phyloP scores from a whole-genome alignment of 1,140 invertebrate genomes.

The Epicauta chinensis region DNA sequence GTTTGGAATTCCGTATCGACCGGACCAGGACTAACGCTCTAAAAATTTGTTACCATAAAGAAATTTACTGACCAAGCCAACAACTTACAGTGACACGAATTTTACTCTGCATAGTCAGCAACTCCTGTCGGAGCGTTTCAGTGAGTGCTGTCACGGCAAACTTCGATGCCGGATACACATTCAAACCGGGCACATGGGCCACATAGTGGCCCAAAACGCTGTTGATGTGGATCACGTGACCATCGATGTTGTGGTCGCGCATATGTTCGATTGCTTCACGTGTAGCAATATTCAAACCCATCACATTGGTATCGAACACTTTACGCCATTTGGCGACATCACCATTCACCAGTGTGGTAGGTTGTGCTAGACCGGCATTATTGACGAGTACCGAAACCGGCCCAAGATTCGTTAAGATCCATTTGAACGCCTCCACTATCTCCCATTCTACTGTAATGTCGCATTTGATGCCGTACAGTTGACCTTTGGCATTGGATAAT shows the following conservation, averaged over 20 bases:
- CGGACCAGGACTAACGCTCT: slow-evolving; percentile 25
- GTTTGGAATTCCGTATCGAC: slow-evolving; percentile 17
- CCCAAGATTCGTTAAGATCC: slow-evolving; percentile 51
- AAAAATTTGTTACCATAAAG: background rate
- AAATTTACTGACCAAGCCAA: background rate
- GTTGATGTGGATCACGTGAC: slow-evolving; percentile 43
- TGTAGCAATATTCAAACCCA: slow-evolving; percentile 50
- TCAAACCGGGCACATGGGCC: slow-evolving; percentile 28
- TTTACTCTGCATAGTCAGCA: slow-evolving; percentile 41
- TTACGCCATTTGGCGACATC: slow-evolving; percentile 17
- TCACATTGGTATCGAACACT: slow-evolving; percentile 51
- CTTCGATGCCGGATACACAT: slow-evolving; percentile 56
- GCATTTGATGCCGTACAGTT: slow-evolving; percentile 25
- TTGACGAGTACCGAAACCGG: slow-evolving; percentile 60
- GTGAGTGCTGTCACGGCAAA: slow-evolving; percentile 52
- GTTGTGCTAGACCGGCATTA: slow-evolving; percentile 50
- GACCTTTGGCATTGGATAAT: slow-evolving; percentile 7
- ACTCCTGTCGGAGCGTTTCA: slow-evolving; percentile 51
- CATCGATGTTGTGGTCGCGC: slow-evolving; percentile 39
- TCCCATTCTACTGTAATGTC: slow-evolving; percentile 49
- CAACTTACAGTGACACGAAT: slow-evolving; percentile 44
- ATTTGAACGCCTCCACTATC: slow-evolving; percentile 53
- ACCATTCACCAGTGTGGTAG: slow-evolving; percentile 22
- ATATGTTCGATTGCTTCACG: slow-evolving; percentile 52
- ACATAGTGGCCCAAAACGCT: slow-evolving; percentile 48